phyloP scores from a whole-genome alignment of 2,888 invertebrate species.

The Sipha maydis region DNA sequence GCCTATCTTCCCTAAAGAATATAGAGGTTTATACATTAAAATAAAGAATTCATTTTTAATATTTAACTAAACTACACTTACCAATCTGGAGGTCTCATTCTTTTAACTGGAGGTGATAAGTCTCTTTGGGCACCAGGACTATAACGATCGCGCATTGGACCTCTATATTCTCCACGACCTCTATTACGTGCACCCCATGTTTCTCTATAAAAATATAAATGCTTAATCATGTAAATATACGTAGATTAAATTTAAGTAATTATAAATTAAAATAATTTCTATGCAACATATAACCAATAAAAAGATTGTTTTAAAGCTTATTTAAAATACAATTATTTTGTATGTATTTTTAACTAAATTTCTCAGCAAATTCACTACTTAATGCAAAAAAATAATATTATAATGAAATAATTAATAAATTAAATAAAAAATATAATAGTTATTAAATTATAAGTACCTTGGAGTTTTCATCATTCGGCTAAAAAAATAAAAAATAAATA shows the following conservation, averaged over 20 bases:
- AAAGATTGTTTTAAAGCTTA: background rate
- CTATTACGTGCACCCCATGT: constrained; percentile 73
- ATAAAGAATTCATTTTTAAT: background rate
- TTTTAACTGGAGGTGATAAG: constrained; percentile 80
- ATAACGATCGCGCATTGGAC: constrained; percentile 72
- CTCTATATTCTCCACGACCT: constrained; percentile 81
- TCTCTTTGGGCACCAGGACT: constrained; percentile 71
- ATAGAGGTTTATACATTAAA: background rate
- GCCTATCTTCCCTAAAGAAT: constrained; percentile 60
- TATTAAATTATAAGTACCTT: constrained; percentile 45
- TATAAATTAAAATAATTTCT: background rate
- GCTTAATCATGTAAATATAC: background rate
- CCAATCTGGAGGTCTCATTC: constrained; percentile 80
- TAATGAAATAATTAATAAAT: background rate
- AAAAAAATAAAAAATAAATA: constrained; percentile 46
- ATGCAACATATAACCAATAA: background rate
- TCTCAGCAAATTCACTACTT: background rate
- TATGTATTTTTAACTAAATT: no score
- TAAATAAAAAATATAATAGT: background rate
- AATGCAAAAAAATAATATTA: background rate
- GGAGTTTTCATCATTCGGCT: constrained; percentile 49
- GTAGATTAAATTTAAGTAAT: background rate
- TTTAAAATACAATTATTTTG: background rate
- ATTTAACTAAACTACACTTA: constrained; percentile 68
- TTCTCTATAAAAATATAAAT: constrained; percentile 64